Evolutionary conservation across 35 echinoderm and acorn worm species (phyloP), one percentile per base, ranked within the genome.

Genomic region (Strongylocentrotus purpuratus): DNA sequence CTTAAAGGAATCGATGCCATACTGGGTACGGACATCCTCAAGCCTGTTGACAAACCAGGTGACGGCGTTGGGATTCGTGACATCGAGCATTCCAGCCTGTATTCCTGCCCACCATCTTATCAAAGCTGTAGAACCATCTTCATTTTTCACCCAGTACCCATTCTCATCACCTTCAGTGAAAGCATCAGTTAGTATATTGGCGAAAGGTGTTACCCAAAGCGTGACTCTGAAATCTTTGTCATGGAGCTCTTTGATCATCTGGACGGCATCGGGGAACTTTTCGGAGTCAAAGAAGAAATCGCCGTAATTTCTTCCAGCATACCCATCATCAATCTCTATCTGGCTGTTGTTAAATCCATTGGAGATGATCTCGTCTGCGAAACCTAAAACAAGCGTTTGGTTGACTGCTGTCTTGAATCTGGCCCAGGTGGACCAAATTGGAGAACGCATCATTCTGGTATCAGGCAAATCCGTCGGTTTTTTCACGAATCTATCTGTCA

Each of bases 391-490:
- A 5, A 96, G 94, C 86, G 92, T 95, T 86, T 99, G 95, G 45
- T 97, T 99, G 71, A 99, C 97, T 31, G 94, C 94, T 48, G 96
- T 97, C 86, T 99, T 99, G 89, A 91, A 99, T 61, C 96, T 47
- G 14, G 97, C 98, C 98, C 98, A 99, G 32, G 98, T 97, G 12
- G 98, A 99, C 98, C 98, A 99, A 33, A 99, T 99, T 25, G 98
- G 98, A 10, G 96, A 96, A 60, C 94, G 95, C 45, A 99, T 97
- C 98, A 99, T 99, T 17, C 98, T 93, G 55, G 92, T 94, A 71
- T 99, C 98, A 9, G 98, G 98, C 71, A 97, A 94, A 28, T 94
- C 97, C 10, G 58, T 48, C 8, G 97, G 97, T 95, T 96, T 97
- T 31, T 59, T 47, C 46, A 97, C 96, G 85, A 47, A 97, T 10